Percentiles rank a stretch among this genome's conserved stretches.
Evolutionary conservation across 92 coral and sea anemone genomes (phyloP).

Genomic region (Chrysogorgia sp.): DNA sequence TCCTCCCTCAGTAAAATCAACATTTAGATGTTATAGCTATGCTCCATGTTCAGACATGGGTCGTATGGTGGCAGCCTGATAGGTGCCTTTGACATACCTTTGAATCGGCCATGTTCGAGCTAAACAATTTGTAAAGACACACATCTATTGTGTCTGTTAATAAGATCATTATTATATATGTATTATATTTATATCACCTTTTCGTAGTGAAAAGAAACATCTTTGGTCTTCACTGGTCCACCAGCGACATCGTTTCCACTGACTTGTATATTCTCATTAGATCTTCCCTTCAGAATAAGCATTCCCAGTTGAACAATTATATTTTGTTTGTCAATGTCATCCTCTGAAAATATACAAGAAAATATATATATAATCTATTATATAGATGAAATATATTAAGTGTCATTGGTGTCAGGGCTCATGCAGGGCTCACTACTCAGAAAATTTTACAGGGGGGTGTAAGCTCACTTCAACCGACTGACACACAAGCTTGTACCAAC

Average conservation of each 20-base stretch:
- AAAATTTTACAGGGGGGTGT: too few species aligned
- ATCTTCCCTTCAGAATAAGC: constrained; percentile 90
- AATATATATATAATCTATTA: neutral
- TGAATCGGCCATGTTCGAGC: too few species aligned
- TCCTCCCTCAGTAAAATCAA: too few species aligned
- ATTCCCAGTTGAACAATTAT: constrained; percentile 76
- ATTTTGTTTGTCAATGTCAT: constrained; percentile 26
- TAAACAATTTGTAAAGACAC: too few species aligned
- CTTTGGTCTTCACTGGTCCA: neutral
- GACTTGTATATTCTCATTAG: constrained; percentile 52
- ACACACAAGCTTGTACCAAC: too few species aligned
- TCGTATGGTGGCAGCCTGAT: too few species aligned
- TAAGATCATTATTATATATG: neutral
- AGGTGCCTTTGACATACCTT: too few species aligned
- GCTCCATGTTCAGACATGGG: too few species aligned
- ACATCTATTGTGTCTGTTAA: too few species aligned
- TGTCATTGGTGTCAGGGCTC: neutral
- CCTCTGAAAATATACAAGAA: constrained; percentile 13
- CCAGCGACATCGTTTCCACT: neutral
- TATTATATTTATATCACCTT: neutral
- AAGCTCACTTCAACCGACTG: too few species aligned
- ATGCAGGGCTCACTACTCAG: too few species aligned
- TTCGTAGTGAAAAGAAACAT: neutral
- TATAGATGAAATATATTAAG: neutral
- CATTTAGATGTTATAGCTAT: too few species aligned